Base-by-base conservation (phyloP, 2,113 vertebrate species). In the Macroglossus sobrinus region DNA sequence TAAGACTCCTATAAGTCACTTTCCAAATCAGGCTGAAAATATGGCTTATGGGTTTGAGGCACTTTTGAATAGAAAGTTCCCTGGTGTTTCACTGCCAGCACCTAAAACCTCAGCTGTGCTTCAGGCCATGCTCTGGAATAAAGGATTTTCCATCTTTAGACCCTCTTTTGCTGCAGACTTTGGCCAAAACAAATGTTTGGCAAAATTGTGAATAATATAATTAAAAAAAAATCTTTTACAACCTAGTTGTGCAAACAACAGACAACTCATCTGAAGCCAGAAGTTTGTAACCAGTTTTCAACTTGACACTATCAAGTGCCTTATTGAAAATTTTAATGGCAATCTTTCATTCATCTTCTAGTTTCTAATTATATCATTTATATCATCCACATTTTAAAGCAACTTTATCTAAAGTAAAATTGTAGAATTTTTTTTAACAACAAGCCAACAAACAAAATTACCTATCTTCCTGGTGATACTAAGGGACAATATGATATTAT, bases 161-260 rank as follows among this genome's bases (percentile, higher is more conserved):
- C 88, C 72, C 35, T 90, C 80, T 94, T 96, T 59, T 40, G 16
- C 66, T 45, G 1, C 33, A 63, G 30, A 88, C 88, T 88, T 92
- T 16, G 92, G 84, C 88, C 91, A 91, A 78, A 84, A 78, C 47
- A 45, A 82, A 53, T 50, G 4, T 80, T 80, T 88, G 50, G 84
- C 89, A 78, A 96, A 63, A 91, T 82, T 96, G 91, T 91, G 74
- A 91, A 78, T 91, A 55, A 95, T 97, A 86, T 26, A 7, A 76
- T 22, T 7, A 22, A 57, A 85, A 81, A 22, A 57, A 85, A 81
- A 94, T 95, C 84, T 61, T 96, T 97, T 82, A 82, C 30, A 45
- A 43, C 57, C 76, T 85, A 57, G 3, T 35, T 72, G 18, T 59
- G 4, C 26, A 75, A 63, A 78, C 18, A 11, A 61, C 12, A 68